A percentile compares a stretch with the other conserved stretches of the same genome.
Evolutionary conservation across 2,797 vertebrate genomes (phyloP).

Genomic region (Sebastes vulpes): DNA sequence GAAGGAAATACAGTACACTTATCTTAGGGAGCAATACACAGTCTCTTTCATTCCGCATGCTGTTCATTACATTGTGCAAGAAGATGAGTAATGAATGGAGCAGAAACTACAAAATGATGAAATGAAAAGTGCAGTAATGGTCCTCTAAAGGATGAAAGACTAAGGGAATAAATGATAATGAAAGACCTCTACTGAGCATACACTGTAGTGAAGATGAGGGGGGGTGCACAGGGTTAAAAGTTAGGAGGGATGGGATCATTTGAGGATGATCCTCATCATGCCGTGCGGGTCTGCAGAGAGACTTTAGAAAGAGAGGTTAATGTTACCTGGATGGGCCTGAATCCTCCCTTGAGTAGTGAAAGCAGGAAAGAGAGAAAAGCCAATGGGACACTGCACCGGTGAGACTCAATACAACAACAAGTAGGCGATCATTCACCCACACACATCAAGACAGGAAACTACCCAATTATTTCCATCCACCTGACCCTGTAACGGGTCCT

Average conservation of each 20-base stretch:
- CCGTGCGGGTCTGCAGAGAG: slow-evolving; percentile 82
- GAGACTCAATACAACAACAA: slow-evolving; percentile 54
- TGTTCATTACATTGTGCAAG: slow-evolving; percentile 42
- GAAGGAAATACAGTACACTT: neutral
- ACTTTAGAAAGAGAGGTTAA: slow-evolving; percentile 56
- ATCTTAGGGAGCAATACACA: neutral
- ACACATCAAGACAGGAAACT: slow-evolving; percentile 31
- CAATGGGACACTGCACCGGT: slow-evolving; percentile 90
- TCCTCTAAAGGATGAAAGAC: slow-evolving; percentile 17
- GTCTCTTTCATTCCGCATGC: slow-evolving; percentile 64
- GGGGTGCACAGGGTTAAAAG: slow-evolving; percentile 25
- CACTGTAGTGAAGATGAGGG: slow-evolving; percentile 28
- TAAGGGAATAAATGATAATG: slow-evolving; percentile 13
- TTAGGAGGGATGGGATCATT: slow-evolving; percentile 44
- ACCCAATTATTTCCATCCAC: slow-evolving; percentile 5
- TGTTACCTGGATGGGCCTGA: slow-evolving; percentile 95
- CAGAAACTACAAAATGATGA: slow-evolving; percentile 23
- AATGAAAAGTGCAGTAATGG: slow-evolving; percentile 32
- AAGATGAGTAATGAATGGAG: slow-evolving; percentile 53
- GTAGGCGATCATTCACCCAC: slow-evolving; percentile 18
- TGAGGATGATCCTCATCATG: slow-evolving; percentile 72
- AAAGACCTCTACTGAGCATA: slow-evolving; percentile 20
- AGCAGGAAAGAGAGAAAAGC: slow-evolving; percentile 98
- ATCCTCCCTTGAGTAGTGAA: slow-evolving; percentile 99
- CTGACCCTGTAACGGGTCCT: neutral